These are phyloP conservation scores for Iguana delicatissima DNA, from an alignment of 2,797 vertebrate genomes.

Conservation along the genomic window DNA sequence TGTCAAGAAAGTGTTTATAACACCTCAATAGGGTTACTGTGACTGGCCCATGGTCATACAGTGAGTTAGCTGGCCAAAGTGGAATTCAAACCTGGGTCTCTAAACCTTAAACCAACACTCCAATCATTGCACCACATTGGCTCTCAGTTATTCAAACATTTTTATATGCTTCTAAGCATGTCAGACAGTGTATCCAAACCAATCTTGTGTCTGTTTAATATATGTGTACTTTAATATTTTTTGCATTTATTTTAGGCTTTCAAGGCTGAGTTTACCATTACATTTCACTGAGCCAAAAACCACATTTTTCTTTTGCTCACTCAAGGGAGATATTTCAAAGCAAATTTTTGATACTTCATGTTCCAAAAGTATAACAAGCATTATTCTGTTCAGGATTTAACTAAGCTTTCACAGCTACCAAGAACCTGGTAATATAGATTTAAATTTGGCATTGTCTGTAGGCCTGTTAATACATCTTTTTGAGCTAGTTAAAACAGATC, in stretches of 20 bases:
- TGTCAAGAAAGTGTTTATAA: no score
- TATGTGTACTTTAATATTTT: not conserved
- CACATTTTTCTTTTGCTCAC: not conserved
- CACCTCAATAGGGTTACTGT: no score
- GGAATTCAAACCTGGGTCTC: no score
- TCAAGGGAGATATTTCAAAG: not conserved
- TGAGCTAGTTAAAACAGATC: not conserved
- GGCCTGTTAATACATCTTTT: not conserved
- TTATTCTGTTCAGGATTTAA: not conserved
- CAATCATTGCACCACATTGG: no score
- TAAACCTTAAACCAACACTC: no score
- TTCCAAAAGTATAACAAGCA: not conserved
- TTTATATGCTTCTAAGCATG: not conserved
- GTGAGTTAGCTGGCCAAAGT: no score
- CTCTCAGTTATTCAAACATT: not conserved
- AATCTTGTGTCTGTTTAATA: not conserved
- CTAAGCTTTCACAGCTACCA: not conserved
- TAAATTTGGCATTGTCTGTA: constrained; percentile 8
- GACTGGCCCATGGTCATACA: no score
- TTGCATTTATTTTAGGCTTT: not conserved
- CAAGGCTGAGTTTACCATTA: not conserved
- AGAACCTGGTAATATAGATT: not conserved
- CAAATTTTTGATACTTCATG: not conserved
- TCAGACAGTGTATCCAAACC: not conserved
- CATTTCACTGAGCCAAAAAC: not conserved